phyloP scores from a whole-genome alignment of 92 coral and sea anemone genomes.

The Epizoanthus illoricatus region DNA sequence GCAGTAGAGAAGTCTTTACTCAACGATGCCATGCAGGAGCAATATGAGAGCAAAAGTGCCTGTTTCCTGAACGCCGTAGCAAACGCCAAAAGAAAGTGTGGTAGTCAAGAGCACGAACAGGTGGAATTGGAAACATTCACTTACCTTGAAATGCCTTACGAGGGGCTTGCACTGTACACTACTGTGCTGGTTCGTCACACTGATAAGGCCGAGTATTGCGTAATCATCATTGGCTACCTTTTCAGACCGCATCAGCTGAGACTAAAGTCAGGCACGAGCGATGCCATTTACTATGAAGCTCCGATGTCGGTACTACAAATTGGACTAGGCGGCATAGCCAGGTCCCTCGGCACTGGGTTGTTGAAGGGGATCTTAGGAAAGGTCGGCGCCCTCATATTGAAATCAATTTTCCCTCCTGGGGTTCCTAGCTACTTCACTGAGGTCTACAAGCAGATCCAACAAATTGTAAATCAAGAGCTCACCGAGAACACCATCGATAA shows the following conservation, averaged over 20 bases:
- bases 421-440: conserved; percentile 45
- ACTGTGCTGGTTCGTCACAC: conserved; percentile 26
- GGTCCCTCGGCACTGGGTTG: conserved; percentile 17
- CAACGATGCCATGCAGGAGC: conserved; percentile 4
- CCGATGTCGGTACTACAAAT: no score
- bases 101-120: conserved; percentile 20
- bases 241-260: conserved; percentile 5
- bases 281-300: conserved; percentile 31
- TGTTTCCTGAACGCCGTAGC: neutral
- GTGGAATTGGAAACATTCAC: conserved; percentile 34
- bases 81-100: neutral
- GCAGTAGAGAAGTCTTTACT: conserved; percentile 32
- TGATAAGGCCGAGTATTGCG: conserved; percentile 34
- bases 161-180: conserved; percentile 31
- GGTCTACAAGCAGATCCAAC: conserved; percentile 47
- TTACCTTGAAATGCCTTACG: conserved; percentile 38
- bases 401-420: conserved; percentile 46
- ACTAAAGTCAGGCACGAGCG: neutral
- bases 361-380: conserved; percentile 14
- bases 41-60: conserved; percentile 12
- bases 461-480: conserved; percentile 36
- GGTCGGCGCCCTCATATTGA: conserved; percentile 32
- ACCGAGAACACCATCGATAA: conserved; percentile 46
- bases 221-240: conserved; percentile 26
- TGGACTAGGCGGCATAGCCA: conserved; percentile 1